Percentiles rank a stretch among this genome's conserved stretches.
Conservation (phyloP, 2,888 invertebrate genomes). For the Sminthurinus aureus region DNA sequence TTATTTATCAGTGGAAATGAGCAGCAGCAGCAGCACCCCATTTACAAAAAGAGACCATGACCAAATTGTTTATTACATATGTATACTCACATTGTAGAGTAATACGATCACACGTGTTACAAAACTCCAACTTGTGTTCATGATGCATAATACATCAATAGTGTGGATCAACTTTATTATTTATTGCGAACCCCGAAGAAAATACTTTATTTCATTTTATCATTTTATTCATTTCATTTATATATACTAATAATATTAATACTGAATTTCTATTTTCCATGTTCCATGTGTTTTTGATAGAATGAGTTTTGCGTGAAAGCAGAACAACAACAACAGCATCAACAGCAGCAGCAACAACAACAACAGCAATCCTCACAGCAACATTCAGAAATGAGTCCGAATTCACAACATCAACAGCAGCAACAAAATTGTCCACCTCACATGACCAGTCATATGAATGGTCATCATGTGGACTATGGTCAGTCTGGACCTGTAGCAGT, state of each 20-base stretch:
- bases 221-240: no score
- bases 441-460: slow-evolving; percentile 40
- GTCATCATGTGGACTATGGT: slow-evolving; percentile 54
- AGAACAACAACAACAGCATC: slow-evolving; percentile 52
- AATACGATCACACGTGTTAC: slow-evolving; percentile 35
- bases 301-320: slow-evolving; percentile 54
- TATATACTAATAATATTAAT: no score
- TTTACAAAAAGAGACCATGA: neutral
- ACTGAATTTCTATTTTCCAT: neutral
- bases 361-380: slow-evolving; percentile 46
- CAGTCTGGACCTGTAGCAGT: slow-evolving; percentile 54
- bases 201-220: neutral
- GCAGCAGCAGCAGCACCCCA: neutral
- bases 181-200: neutral
- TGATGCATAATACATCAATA: neutral
- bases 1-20: neutral
- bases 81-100: slow-evolving; percentile 10
- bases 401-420: slow-evolving; percentile 37
- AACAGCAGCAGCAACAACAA: slow-evolving; percentile 46
- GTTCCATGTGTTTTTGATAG: slow-evolving; percentile 42
- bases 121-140: neutral
- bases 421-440: slow-evolving; percentile 46
- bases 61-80: slow-evolving; percentile 1
- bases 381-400: slow-evolving; percentile 53
- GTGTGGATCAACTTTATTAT: neutral